These are phyloP conservation scores for Rhegmatorhina hoffmannsi DNA, from an alignment of 2,113 vertebrate genomes.

Conservation along the genomic window DNA sequence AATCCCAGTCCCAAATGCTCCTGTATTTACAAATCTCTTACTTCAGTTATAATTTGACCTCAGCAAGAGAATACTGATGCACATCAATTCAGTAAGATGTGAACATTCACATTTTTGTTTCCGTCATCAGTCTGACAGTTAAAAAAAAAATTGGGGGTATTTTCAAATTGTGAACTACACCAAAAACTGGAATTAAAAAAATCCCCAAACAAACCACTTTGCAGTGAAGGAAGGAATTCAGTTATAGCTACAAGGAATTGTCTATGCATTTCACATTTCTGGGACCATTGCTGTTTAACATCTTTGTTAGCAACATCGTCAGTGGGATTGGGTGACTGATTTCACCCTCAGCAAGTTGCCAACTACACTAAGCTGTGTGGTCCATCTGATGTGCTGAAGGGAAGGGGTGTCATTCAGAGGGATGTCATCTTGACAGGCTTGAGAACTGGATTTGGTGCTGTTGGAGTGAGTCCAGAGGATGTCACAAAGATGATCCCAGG, in stretches of 20 bases:
- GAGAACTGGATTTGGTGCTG: no score
- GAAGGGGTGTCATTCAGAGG: neutral
- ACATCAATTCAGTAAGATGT: neutral
- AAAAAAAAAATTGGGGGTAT: neutral
- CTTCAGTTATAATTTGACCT: neutral
- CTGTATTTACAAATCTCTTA: neutral
- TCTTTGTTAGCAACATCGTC: neutral
- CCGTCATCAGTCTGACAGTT: neutral
- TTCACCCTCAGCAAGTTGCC: neutral
- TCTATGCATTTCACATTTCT: neutral
- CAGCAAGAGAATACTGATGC: neutral
- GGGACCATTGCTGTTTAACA: neutral
- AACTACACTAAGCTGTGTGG: fast-evolving
- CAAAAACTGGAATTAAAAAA: neutral
- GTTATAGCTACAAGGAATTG: neutral
- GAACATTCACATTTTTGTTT: neutral
- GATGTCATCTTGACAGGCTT: neutral
- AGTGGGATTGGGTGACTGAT: neutral
- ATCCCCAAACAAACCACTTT: neutral
- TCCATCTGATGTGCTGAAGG: neutral
- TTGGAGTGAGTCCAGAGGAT: neutral
- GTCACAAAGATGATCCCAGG: neutral
- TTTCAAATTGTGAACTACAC: neutral
- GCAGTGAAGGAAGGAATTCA: neutral
- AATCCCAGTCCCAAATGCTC: neutral